Evolutionary conservation across 2,888 invertebrate species (phyloP).

Genomic region (Phorcus lineatus): DNA sequence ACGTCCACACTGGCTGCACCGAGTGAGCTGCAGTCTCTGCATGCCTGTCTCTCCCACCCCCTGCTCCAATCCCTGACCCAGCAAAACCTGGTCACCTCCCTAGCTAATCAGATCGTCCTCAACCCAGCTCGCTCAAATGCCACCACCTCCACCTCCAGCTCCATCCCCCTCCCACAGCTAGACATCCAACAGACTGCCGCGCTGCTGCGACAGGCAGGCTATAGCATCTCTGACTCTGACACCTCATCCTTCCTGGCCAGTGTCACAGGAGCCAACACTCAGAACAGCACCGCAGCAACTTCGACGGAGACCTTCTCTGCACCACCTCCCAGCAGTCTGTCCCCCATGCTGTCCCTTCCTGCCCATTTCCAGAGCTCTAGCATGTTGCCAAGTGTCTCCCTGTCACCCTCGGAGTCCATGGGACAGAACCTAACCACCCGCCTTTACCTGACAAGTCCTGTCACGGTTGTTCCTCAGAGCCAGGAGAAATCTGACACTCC

Average conservation of each 20-base stretch:
- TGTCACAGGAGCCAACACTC: neutral
- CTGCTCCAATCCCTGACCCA: neutral
- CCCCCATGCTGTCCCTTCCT: neutral
- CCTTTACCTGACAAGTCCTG: slow-evolving; percentile 18
- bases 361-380: neutral
- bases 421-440: slow-evolving; percentile 2
- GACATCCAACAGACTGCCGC: neutral
- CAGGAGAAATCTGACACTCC: neutral
- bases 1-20: neutral
- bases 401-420: neutral
- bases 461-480: neutral
- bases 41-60: neutral
- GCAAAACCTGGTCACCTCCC: neutral
- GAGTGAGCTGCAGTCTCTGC: neutral
- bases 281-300: neutral
- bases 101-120: neutral
- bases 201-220: neutral
- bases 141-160: neutral
- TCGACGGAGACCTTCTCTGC: neutral
- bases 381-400: neutral
- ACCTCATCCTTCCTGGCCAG: neutral
- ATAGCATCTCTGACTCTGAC: neutral
- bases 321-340: neutral
- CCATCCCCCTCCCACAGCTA: neutral
- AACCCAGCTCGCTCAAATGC: neutral